Percentiles rank a stretch among this genome's conserved stretches.
phyloP scores from a whole-genome alignment of 1,140 invertebrate genomes.

The Trichogramma pretiosum region DNA sequence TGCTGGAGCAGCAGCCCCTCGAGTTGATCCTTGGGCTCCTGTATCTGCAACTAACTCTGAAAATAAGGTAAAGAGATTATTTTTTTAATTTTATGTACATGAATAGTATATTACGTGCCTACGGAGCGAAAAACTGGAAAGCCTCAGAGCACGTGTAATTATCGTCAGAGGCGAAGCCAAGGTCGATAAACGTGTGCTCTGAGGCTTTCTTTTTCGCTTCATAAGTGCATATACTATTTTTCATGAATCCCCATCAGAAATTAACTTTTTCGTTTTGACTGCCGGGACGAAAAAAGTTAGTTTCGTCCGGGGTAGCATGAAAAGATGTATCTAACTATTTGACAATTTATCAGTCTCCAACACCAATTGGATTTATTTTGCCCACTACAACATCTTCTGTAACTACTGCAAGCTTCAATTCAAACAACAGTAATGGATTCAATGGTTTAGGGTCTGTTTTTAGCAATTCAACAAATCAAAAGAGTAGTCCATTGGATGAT shows the following conservation, averaged over 20 bases:
- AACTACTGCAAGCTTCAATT: conserved; percentile 25
- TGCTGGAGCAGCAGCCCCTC: conserved; percentile 26
- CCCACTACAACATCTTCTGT: conserved; percentile 27
- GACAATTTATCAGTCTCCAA: conserved; percentile 28
- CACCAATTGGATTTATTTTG: conserved; percentile 38
- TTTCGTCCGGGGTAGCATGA: no score
- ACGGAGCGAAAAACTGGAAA: no score
- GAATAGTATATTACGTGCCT: neutral
- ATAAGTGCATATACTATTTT: no score
- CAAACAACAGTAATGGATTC: conserved; percentile 39
- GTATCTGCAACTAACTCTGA: conserved; percentile 34
- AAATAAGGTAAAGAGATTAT: conserved; percentile 22
- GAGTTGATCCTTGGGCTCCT: conserved; percentile 46
- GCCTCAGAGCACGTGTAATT: no score
- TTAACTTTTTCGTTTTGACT: no score
- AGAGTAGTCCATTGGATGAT: conserved; percentile 56
- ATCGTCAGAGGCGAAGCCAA: no score
- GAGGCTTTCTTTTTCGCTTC: no score
- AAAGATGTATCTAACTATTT: no score
- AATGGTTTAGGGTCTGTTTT: conserved; percentile 33
- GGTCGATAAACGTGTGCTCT: no score
- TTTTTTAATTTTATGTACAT: neutral
- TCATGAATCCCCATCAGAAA: no score
- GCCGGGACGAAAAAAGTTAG: no score
- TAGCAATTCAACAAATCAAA: conserved; percentile 32